Percentiles rank a stretch among this genome's conserved stretches.
Evolutionary conservation across 2,113 vertebrate species (phyloP).

Genomic region (Protobothrops mucrosquamatus): DNA sequence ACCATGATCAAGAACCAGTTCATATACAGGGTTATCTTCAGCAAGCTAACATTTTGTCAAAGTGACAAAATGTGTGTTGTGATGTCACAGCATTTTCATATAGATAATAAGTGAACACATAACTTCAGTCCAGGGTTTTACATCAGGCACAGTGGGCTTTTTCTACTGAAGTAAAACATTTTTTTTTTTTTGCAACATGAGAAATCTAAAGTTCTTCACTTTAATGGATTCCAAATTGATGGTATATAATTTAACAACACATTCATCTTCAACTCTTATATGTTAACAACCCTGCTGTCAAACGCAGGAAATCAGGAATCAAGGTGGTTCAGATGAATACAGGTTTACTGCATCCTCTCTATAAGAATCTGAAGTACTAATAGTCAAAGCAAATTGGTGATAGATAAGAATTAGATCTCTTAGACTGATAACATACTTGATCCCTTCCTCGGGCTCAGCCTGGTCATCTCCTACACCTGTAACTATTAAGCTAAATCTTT

Average conservation of each 20-base stretch:
- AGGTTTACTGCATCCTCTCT: not conserved
- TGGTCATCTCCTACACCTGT: not conserved
- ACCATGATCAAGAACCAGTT: not conserved
- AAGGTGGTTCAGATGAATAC: not conserved
- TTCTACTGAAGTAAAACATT: not conserved
- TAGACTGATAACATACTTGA: not conserved
- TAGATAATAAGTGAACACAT: not conserved
- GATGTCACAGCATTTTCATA: not conserved
- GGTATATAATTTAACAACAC: not conserved
- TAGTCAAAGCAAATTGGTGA: not conserved
- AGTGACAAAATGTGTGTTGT: not conserved
- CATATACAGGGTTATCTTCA: not conserved
- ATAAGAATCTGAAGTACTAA: not conserved
- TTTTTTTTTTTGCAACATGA: not conserved
- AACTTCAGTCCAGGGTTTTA: not conserved
- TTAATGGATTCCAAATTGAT: not conserved
- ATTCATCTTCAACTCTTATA: not conserved
- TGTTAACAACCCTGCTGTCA: not conserved
- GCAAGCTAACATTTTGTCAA: not conserved
- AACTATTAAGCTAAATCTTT: not conserved
- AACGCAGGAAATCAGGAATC: not conserved
- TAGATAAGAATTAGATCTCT: not conserved
- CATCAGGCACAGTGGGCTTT: not conserved
- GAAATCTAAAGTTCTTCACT: not conserved
- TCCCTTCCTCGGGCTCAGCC: not conserved